These are phyloP conservation scores for Sterrhoptilus dennistouni DNA, from an alignment of 2,113 vertebrate species.

Conservation along the genomic window DNA sequence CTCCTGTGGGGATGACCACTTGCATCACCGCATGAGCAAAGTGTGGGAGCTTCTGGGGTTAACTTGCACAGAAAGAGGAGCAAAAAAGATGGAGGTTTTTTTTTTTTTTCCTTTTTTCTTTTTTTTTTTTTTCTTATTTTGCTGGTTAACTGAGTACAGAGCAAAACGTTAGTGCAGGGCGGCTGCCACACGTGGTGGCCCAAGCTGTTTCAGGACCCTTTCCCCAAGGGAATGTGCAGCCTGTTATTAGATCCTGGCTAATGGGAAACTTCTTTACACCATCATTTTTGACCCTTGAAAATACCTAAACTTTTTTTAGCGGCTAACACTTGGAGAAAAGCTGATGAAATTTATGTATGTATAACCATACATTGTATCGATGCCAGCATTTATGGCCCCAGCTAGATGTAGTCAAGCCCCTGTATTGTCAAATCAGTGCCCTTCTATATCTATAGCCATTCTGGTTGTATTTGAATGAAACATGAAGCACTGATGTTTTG, in stretches of 20 bases:
- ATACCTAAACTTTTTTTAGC: too few species aligned
- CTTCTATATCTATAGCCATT: not conserved
- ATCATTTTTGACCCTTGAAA: too few species aligned
- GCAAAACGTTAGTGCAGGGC: not conserved
- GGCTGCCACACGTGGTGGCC: accelerated
- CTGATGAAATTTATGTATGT: too few species aligned
- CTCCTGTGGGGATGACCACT: not conserved
- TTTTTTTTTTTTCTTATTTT: not conserved
- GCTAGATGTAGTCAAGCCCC: not conserved
- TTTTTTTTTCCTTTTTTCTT: not conserved
- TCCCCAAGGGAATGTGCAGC: accelerated
- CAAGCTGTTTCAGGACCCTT: not conserved
- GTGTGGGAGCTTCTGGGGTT: not conserved
- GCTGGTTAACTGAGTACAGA: not conserved
- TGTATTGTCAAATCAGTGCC: not conserved
- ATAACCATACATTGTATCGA: not conserved
- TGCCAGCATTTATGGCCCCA: not conserved
- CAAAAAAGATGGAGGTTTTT: not conserved
- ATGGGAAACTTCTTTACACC: not conserved
- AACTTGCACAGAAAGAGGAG: not conserved
- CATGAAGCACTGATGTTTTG: not conserved
- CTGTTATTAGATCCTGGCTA: accelerated
- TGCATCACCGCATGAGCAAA: accelerated
- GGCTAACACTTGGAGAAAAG: too few species aligned
- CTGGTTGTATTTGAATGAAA: not conserved